Conservation (phyloP, 2,113 vertebrate genomes). For the Mugil cephalus region DNA sequence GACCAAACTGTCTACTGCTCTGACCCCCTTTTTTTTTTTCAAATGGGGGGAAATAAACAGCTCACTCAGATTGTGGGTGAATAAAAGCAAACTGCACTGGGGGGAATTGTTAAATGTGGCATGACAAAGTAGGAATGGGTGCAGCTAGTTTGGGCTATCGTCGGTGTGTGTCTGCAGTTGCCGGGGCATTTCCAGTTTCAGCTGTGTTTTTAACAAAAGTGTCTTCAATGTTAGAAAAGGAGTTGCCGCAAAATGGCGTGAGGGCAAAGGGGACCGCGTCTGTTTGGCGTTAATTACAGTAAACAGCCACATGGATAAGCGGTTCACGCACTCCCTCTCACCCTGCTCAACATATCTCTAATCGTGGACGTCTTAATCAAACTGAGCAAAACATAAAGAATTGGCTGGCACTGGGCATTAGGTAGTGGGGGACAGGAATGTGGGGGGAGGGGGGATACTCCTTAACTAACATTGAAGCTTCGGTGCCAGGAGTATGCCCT, state of each 20-base stretch:
- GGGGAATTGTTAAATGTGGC: neutral
- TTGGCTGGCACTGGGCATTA: slow-evolving; percentile 82
- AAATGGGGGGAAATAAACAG: slow-evolving; percentile 23
- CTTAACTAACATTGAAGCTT: slow-evolving; percentile 56
- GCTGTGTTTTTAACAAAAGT: neutral
- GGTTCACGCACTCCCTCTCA: slow-evolving; percentile 41
- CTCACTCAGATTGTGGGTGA: slow-evolving; percentile 18
- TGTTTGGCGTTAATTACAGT: slow-evolving; percentile 60
- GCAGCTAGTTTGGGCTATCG: neutral
- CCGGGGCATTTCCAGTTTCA: too few relatives aligned
- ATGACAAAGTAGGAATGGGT: neutral
- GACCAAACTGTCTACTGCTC: slow-evolving; percentile 74
- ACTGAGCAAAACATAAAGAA: slow-evolving; percentile 82
- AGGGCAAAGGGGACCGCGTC: slow-evolving; percentile 9
- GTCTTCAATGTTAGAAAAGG: neutral
- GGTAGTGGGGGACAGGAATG: slow-evolving; percentile 80
- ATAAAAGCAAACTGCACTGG: neutral
- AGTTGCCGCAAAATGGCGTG: slow-evolving; percentile 6
- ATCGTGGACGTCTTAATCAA: slow-evolving; percentile 88
- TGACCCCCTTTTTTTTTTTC: slow-evolving; percentile 68
- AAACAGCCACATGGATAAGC: slow-evolving; percentile 59
- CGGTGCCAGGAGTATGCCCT: slow-evolving; percentile 75
- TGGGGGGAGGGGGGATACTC: slow-evolving; percentile 49
- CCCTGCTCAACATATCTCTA: slow-evolving; percentile 83
- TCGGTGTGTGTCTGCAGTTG: neutral